Evolutionary conservation across 2,113 vertebrate species (phyloP).

Genomic region (Meles meles): DNA sequence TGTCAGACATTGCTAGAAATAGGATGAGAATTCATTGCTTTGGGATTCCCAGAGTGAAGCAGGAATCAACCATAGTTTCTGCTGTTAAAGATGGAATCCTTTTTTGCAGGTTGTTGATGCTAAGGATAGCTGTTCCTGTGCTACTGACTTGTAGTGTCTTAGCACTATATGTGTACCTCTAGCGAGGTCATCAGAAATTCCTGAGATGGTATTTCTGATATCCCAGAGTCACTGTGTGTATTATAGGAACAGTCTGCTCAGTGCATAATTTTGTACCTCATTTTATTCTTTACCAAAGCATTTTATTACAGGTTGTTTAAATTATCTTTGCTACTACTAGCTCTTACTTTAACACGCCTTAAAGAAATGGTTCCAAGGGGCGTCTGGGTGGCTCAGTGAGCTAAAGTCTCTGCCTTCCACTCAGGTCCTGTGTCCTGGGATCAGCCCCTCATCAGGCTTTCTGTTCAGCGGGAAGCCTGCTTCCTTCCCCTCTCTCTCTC

Average conservation of each 20-base stretch:
- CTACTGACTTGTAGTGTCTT: neutral
- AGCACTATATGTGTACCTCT: fast-evolving
- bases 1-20: neutral
- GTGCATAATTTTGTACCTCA: neutral
- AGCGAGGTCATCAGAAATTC: neutral
- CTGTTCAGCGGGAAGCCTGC: too few relatives aligned
- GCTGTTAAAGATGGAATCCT: neutral
- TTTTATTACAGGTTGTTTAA: neutral
- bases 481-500: too few relatives aligned
- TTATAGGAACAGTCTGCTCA: neutral
- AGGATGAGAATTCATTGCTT: neutral
- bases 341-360: neutral
- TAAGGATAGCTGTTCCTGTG: neutral
- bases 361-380: neutral
- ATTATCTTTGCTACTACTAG: neutral
- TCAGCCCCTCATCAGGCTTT: too few relatives aligned
- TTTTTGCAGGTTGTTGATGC: neutral
- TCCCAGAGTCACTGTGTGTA: neutral
- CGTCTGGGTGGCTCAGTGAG: too few relatives aligned
- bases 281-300: neutral
- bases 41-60: neutral
- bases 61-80: neutral
- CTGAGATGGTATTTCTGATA: neutral
- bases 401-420: too few relatives aligned
- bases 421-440: too few relatives aligned